Evolutionary conservation across 2,113 vertebrate species (phyloP), one percentile per base, ranked within the genome.

Genomic region (Lophochroa leadbeateri): DNA sequence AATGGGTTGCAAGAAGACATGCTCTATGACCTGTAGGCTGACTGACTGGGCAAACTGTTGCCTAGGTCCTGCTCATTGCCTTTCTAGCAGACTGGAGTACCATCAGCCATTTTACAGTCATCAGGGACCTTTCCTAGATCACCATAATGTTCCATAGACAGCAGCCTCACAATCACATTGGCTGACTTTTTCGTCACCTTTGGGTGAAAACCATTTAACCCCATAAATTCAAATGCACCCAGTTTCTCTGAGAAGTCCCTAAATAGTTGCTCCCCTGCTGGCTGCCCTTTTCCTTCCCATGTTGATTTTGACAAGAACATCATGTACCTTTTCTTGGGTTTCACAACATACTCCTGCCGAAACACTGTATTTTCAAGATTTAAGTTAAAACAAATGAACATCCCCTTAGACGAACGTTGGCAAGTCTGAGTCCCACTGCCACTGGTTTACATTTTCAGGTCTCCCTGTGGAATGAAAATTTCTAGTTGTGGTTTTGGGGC

Each of bases 61-160:
- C 33, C 39, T 44, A 47, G 10, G 20, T 64, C 16, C 71, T 79
- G 68, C 27, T 69, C 68, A 1, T 5, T 46, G 60, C 31, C 23
- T 12, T 81, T 37, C 49, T 44, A 44, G 27, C 29, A 37, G 65
- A 1, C 23, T 41, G 70, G 60, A 41, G 41, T 53, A 65, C 11
- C 10, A 33, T 25, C 55, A 63, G 44, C 75, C 43, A 50, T 27
- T 28, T 20, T 11, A n/a, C 14, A 61, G 68, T 7, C 64, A 67
- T 9, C 37, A 53, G 53, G 37, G 44, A 44, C 23, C n/a, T 63
- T 21, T 46, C 28, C 13, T 20, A 57, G 49, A 33, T 44, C n/a
- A 27, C 41, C 3, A 0, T 1, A 9, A 3, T 9, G 14, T 20
- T 37, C 68, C 67, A 23, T 0, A 21, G 29, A 13, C n/a, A 33